A percentile compares a stretch with the other conserved stretches of the same genome.
Conservation (phyloP, 1,140 invertebrate genomes). For the Pentalonia nigronervosa region DNA sequence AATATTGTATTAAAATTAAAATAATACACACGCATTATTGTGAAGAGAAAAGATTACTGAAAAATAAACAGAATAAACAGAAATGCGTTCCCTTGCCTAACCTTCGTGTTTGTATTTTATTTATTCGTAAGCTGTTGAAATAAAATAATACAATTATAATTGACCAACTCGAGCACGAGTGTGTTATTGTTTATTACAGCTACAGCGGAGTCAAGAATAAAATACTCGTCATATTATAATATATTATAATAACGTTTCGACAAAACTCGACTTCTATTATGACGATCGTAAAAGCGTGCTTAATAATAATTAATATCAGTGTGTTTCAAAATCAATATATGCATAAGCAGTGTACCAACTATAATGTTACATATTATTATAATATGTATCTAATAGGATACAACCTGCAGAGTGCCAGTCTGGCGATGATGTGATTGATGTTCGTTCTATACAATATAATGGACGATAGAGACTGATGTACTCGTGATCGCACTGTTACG, state of each 20-base stretch:
- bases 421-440: neutral
- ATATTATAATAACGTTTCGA: neutral
- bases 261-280: neutral
- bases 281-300: neutral
- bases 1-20: neutral
- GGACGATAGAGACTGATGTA: neutral
- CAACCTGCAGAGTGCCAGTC: neutral
- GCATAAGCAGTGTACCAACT: neutral
- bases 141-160: conserved; percentile 7
- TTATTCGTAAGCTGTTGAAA: neutral
- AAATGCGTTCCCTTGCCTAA: neutral
- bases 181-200: neutral
- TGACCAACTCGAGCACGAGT: conserved; percentile 10
- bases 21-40: neutral
- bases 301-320: neutral
- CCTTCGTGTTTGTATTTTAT: neutral
- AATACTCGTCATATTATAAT: neutral
- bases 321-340: neutral
- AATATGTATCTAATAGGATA: neutral
- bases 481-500: neutral
- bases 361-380: neutral
- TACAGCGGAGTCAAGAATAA: neutral
- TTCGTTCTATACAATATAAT: neutral
- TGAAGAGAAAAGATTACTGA: neutral
- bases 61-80: neutral